Base-by-base conservation (phyloP, 2,888 invertebrate species). In the Choreutis nemorana region DNA sequence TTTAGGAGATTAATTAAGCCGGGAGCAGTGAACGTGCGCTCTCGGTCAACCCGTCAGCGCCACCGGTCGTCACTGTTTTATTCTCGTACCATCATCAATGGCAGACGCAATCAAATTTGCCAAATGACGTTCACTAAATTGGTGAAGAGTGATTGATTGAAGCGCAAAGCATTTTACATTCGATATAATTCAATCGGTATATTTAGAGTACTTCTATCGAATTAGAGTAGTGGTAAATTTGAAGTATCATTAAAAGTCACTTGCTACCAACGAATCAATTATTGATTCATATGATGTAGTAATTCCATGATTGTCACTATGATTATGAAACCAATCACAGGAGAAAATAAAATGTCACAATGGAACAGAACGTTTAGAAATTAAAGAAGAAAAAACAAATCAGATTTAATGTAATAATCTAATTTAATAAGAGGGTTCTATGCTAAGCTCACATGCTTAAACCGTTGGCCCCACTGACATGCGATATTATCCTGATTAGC, bases 61-160 rank as follows among this genome's bases (percentile, higher is more conserved):
- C 73, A 73, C 52, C 66, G 63, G 67, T 49, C 53, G 57, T n/a
- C 57, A 50, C 55, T 58, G 64, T 66, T 73, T 68, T 66, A 70
- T 68, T 62, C 64, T 60, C 61, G 51, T 55, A 60, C 56, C 51
- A 52, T 53, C 45, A 53, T 51, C 61, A 63, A 63, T 64, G 57
- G 48, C 54, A 55, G 55, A 65, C 58, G 65, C 62, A 68, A 75
- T 75, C 66, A 61, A 70, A 66, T 70, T 68, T 64, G 60, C 64
- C 59, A 72, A 73, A 71, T 67, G 63, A 71, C 62, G 63, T 54
- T 65, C 64, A 57, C 65, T 62, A 63, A 70, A 72, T 67, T 71
- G 63, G 55, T 63, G 55, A 61, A 62, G 59, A 66, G 63, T 70
- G 70, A 72, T 70, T 71, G 70, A 71, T 72, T 63, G 64, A 59